A percentile compares a stretch with the other conserved stretches of the same genome.
phyloP scores from a whole-genome alignment of 2,888 invertebrate genomes.

The Eilema sororculum region DNA sequence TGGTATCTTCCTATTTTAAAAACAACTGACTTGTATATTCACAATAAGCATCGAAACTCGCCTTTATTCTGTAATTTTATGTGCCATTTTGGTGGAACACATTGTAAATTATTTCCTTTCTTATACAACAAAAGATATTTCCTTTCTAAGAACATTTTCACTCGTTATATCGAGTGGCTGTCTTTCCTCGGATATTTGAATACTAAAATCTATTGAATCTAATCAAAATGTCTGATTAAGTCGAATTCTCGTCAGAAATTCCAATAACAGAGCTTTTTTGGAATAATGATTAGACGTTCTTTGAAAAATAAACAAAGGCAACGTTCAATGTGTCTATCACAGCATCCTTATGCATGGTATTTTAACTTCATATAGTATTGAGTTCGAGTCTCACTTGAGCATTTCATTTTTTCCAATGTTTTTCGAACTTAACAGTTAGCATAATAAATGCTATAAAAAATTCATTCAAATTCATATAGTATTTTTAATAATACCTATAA shows the following conservation, averaged over 20 bases:
- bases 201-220: constrained; percentile 21
- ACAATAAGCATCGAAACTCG: neutral
- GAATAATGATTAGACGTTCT: constrained; percentile 2
- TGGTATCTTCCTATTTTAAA: neutral
- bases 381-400: too few species aligned
- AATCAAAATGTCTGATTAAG: constrained; percentile 20
- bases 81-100: neutral
- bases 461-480: too few species aligned
- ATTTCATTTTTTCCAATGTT: too few species aligned
- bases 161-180: constrained; percentile 16
- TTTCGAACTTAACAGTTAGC: too few species aligned
- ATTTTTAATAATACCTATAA: too few species aligned
- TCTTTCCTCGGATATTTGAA: constrained; percentile 14
- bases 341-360: neutral
- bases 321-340: neutral
- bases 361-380: neutral
- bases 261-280: constrained; percentile 11
- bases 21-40: neutral
- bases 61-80: neutral
- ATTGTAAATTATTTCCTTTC: constrained; percentile 8
- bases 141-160: constrained; percentile 13
- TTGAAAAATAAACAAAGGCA: neutral
- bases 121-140: constrained; percentile 12
- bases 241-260: constrained; percentile 10
- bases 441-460: too few species aligned